phyloP scores from a whole-genome alignment of 2,797 vertebrate genomes.

The Poecilia velifera region DNA sequence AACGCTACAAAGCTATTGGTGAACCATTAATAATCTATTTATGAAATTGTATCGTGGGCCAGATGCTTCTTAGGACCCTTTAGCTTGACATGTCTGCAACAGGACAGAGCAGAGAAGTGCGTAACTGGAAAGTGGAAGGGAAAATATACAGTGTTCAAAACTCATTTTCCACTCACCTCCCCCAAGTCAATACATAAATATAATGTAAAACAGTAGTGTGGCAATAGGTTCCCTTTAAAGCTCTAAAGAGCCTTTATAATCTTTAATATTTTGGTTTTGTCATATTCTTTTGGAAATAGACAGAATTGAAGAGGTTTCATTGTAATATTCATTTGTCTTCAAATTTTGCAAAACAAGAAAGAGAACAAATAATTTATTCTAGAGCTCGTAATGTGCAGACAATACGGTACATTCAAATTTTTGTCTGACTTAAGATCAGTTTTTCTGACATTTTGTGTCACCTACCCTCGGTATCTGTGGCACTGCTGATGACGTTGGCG shows the following conservation, averaged over 20 bases:
- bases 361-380: background rate
- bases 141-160: background rate
- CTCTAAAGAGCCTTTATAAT: background rate
- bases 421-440: background rate
- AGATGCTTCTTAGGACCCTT: background rate
- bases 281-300: background rate
- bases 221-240: background rate
- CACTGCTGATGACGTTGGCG: slow-evolving; percentile 93
- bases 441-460: slow-evolving; percentile 7
- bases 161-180: background rate
- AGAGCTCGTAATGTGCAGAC: background rate
- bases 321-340: background rate
- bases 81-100: background rate
- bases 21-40: background rate
- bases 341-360: background rate
- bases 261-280: background rate
- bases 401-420: background rate
- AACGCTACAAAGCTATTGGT: background rate
- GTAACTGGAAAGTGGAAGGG: background rate
- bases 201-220: background rate
- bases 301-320: background rate
- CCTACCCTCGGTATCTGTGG: slow-evolving; percentile 96
- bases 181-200: background rate
- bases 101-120: background rate
- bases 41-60: background rate